phyloP scores from a whole-genome alignment of 2,888 invertebrate genomes.

The Diarsia mendica region DNA sequence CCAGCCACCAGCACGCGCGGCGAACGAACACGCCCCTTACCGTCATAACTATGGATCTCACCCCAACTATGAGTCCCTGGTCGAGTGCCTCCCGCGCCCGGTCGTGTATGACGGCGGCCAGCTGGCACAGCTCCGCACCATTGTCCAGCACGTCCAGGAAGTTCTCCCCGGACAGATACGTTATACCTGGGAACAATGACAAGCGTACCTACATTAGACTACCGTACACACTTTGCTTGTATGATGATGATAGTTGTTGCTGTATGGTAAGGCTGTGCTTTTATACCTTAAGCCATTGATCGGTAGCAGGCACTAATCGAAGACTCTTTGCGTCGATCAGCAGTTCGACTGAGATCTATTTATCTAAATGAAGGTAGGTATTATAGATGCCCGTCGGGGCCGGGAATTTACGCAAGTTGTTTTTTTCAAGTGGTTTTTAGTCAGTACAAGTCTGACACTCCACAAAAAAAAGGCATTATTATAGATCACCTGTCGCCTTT shows the following conservation, averaged over 20 bases:
- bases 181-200: constrained; percentile 89
- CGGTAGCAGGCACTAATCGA: background rate
- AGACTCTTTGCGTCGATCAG: background rate
- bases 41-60: constrained; percentile 72
- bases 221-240: background rate
- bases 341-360: background rate
- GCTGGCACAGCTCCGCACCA: constrained; percentile 95
- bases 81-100: constrained; percentile 92
- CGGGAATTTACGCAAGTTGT: no score
- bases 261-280: background rate
- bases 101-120: constrained; percentile 94
- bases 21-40: no score
- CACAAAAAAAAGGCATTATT: no score
- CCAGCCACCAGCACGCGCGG: no score
- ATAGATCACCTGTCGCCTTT: no score
- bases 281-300: background rate
- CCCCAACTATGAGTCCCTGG: constrained; percentile 91
- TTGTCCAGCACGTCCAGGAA: constrained; percentile 96
- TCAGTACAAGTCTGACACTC: no score
- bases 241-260: background rate
- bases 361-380: background rate
- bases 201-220: background rate
- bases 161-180: constrained; percentile 94
- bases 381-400: no score
- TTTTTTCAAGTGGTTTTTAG: no score